phyloP scores from a whole-genome alignment of 2,888 invertebrate species.

The Spisula subtruncata region DNA sequence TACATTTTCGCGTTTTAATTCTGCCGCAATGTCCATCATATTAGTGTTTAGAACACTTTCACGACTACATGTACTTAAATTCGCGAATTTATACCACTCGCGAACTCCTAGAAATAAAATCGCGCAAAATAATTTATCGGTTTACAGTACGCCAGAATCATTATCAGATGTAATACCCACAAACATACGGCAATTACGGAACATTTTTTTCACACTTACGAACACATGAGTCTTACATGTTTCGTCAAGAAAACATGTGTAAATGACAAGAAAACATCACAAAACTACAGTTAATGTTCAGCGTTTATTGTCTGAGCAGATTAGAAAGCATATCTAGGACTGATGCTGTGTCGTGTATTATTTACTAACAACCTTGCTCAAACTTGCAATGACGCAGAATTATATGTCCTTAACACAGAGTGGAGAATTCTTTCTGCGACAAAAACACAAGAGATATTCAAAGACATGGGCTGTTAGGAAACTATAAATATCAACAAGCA shows the following conservation, averaged over 20 bases:
- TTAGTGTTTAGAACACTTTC: too few relatives aligned
- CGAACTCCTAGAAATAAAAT: too few relatives aligned
- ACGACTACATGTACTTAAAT: too few relatives aligned
- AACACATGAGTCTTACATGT: constrained; percentile 6
- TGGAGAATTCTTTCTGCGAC: not conserved
- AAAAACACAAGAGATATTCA: not conserved
- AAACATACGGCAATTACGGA: not conserved
- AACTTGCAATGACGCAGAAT: not conserved
- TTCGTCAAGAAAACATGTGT: not conserved
- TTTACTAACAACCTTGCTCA: not conserved
- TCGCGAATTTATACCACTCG: too few relatives aligned
- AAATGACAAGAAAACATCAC: not conserved
- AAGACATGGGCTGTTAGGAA: not conserved
- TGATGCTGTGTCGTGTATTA: not conserved
- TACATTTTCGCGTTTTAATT: too few relatives aligned
- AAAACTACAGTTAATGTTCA: not conserved
- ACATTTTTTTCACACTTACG: constrained; percentile 14
- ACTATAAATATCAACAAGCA: not conserved
- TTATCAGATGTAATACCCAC: not conserved
- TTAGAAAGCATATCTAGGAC: not conserved
- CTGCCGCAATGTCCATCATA: too few relatives aligned
- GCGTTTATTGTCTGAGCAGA: not conserved
- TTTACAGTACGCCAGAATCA: too few relatives aligned
- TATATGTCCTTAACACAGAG: not conserved
- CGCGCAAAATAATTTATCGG: too few relatives aligned